These are phyloP conservation scores for Lutraria lutraria DNA, from an alignment of 2,888 invertebrate genomes.

Conservation along the genomic window DNA sequence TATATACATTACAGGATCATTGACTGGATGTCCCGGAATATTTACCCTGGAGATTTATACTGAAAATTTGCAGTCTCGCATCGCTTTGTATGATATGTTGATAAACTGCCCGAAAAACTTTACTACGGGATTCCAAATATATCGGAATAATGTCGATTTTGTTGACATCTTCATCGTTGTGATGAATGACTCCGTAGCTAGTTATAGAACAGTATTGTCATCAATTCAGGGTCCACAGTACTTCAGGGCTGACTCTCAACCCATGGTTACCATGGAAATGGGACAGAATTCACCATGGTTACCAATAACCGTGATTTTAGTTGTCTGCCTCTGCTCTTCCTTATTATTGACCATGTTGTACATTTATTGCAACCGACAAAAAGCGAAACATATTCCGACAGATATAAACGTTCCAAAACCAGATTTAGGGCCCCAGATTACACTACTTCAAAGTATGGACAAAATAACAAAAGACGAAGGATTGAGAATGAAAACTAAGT, in stretches of 20 bases:
- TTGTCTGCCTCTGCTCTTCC: slow-evolving; percentile 62
- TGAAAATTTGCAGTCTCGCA: slow-evolving; percentile 73
- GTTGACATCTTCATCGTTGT: slow-evolving; percentile 79
- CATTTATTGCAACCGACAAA: slow-evolving; percentile 61
- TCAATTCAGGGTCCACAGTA: slow-evolving; percentile 76
- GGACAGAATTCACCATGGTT: slow-evolving; percentile 73
- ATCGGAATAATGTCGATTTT: slow-evolving; percentile 76
- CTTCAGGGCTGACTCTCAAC: slow-evolving; percentile 57
- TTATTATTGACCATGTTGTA: slow-evolving; percentile 63
- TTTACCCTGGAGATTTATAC: slow-evolving; percentile 81
- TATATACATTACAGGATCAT: slow-evolving; percentile 74
- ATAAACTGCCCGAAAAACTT: slow-evolving; percentile 82
- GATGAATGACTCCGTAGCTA: slow-evolving; percentile 78
- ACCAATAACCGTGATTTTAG: slow-evolving; percentile 73
- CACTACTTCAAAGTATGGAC: slow-evolving; percentile 72
- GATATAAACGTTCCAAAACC: slow-evolving; percentile 59
- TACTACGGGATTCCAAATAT: slow-evolving; percentile 47
- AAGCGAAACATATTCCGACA: slow-evolving; percentile 53
- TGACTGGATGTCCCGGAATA: slow-evolving; percentile 82
- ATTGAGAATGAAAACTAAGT: slow-evolving; percentile 66
- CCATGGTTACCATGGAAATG: slow-evolving; percentile 25
- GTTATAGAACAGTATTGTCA: slow-evolving; percentile 77
- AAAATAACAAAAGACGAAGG: slow-evolving; percentile 45
- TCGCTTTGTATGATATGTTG: slow-evolving; percentile 81
- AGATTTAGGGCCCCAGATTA: slow-evolving; percentile 64